A percentile compares a stretch with the other conserved stretches of the same genome.
phyloP scores from a whole-genome alignment of 1,140 invertebrate genomes.

The Myzus persicae region DNA sequence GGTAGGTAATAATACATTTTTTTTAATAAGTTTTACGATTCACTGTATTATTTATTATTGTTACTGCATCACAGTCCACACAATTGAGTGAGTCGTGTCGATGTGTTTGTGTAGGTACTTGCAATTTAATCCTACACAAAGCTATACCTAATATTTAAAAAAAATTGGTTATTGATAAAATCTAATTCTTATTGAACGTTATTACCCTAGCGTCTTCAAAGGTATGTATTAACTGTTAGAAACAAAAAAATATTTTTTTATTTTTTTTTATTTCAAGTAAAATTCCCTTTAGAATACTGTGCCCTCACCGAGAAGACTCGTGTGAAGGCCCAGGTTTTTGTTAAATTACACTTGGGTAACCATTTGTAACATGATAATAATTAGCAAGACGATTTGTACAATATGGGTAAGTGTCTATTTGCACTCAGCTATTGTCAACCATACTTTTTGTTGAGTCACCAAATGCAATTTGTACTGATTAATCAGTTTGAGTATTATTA shows the following conservation, averaged over 20 bases:
- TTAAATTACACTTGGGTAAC: too few species aligned
- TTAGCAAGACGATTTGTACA: background rate
- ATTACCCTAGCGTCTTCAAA: background rate
- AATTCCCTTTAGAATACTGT: too few species aligned
- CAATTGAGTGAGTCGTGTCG: background rate
- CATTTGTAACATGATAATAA: too few species aligned
- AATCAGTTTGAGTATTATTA: background rate
- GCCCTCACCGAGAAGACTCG: too few species aligned
- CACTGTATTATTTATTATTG: background rate
- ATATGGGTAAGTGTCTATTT: background rate
- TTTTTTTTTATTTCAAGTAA: too few species aligned
- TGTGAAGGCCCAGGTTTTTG: too few species aligned
- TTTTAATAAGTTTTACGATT: background rate
- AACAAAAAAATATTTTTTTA: too few species aligned
- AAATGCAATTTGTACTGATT: background rate
- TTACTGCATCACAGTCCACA: background rate
- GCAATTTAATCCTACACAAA: background rate
- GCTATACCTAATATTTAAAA: background rate
- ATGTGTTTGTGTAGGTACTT: background rate
- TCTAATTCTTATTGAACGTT: background rate
- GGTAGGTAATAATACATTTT: background rate
- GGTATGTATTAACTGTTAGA: background rate
- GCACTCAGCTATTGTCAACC: background rate
- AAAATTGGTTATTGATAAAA: background rate
- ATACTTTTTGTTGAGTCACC: too few species aligned